Base-by-base conservation (phyloP, 1,140 invertebrate genomes). In the Steinernema feltiae region DNA sequence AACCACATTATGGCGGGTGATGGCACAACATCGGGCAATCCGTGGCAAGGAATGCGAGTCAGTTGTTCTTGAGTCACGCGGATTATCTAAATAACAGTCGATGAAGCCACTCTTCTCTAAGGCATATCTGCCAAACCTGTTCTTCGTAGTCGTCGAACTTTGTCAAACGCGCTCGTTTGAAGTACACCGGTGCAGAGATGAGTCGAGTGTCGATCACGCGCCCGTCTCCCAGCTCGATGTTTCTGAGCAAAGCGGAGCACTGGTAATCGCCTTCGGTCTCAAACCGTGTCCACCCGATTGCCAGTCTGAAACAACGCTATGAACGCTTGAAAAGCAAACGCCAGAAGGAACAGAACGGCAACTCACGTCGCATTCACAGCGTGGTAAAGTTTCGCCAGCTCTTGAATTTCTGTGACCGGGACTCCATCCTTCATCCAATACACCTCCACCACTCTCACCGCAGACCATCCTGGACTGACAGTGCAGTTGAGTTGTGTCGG, bases 1-100 rank as follows among this genome's bases (percentile, higher is more conserved):
- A 84, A 85, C 70, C 78, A 84, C 29, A 84, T 75, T 48, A 77
- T 70, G 12, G 82, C 82, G 0, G 82, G 82, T 12, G 82, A 80
- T 24, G 83, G 81, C 17, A 85, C 73, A 30, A 82, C 72, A 76
- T 79, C 75, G 3, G 78, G 78, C 72, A 79, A 46, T 71, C 78
- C 78, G 12, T 70, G 69, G 53, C 78, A 79, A 35, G 78, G 78
- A 30, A 79, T 46, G 7, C 78, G 78, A 30, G 76, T 73, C 0
- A 79, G 53, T 41, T 74, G 69, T 21, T 73, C 73, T 71, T 74
- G 48, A 18, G 75, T 30, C 17, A 78, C 75, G 2, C 41, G 71
- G 12, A 78, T 70, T 15, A 78, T 77, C 76, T 78, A 69, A 78
- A 78, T 17, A 63, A 27, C 12, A 63, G 3, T 63, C 15, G 53